phyloP scores from a whole-genome alignment of 2,888 invertebrate species.

The Eilema sororculum region DNA sequence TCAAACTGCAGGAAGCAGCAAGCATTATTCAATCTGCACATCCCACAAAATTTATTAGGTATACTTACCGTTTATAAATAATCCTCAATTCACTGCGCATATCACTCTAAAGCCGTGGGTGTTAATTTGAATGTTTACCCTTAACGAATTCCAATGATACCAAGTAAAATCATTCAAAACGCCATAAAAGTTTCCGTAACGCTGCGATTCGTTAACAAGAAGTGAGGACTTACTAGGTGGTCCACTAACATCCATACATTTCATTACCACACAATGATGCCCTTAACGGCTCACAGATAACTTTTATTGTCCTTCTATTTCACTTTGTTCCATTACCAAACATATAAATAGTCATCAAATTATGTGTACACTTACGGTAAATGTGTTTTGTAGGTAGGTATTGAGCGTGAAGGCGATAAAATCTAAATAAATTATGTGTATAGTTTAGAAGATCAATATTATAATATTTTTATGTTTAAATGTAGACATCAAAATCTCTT shows the following conservation, averaged over 20 bases:
- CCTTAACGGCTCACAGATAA: conserved; percentile 64
- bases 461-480: not conserved
- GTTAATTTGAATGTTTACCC: conserved; percentile 44
- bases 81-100: not conserved
- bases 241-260: conserved; percentile 66
- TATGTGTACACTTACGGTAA: conserved; percentile 59
- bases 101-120: conserved; percentile 25
- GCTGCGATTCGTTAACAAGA: conserved; percentile 50
- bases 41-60: too few relatives aligned
- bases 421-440: not conserved
- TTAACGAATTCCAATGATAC: conserved; percentile 66
- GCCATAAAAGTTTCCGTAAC: conserved; percentile 66
- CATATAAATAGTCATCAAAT: conserved; percentile 63
- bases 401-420: conserved; percentile 7
- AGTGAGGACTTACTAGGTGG: conserved; percentile 67
- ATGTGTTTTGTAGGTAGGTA: conserved; percentile 28
- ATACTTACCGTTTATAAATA: not conserved
- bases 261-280: conserved; percentile 67
- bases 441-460: not conserved
- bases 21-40: not conserved
- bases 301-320: conserved; percentile 71
- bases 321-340: conserved; percentile 66
- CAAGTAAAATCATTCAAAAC: conserved; percentile 59
- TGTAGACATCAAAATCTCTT: not conserved
- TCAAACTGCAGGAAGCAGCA: too few relatives aligned